Conservation (phyloP, 2,797 vertebrate species). For the Semotilus atromaculatus region DNA sequence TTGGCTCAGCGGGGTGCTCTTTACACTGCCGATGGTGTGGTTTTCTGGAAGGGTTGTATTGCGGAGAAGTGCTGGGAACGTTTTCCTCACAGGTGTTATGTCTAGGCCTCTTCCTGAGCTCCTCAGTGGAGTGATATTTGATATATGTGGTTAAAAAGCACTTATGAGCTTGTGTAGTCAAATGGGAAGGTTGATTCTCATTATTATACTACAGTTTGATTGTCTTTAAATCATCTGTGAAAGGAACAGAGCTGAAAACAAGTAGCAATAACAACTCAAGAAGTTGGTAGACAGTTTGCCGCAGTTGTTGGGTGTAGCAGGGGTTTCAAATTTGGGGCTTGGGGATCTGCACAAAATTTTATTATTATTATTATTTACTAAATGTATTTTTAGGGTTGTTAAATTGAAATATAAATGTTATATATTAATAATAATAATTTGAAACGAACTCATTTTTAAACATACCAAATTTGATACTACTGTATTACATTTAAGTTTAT, state of each 20-base stretch:
- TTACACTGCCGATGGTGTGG: neutral
- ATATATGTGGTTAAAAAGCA: conserved; percentile 4
- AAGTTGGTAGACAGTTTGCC: neutral
- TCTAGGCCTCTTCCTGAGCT: conserved; percentile 30
- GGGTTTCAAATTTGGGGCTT: neutral
- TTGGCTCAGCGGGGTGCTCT: neutral
- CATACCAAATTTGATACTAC: neutral
- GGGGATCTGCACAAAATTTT: neutral
- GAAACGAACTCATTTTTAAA: neutral
- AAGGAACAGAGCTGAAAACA: neutral
- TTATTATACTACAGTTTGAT: neutral
- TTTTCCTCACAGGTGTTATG: conserved; percentile 14
- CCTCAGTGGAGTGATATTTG: neutral
- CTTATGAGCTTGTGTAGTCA: conserved; percentile 13
- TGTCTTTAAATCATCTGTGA: neutral
- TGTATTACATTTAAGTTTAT: neutral
- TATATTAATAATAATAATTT: neutral
- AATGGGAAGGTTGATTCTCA: neutral
- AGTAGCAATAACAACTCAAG: neutral
- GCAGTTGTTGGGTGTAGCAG: too few species aligned
- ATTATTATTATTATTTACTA: neutral
- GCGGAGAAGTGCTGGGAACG: neutral
- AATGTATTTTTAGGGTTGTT: neutral
- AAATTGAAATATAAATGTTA: neutral
- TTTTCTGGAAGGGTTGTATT: conserved; percentile 5